phyloP scores from a whole-genome alignment of 1,140 invertebrate species.

The Drosophila tani region DNA sequence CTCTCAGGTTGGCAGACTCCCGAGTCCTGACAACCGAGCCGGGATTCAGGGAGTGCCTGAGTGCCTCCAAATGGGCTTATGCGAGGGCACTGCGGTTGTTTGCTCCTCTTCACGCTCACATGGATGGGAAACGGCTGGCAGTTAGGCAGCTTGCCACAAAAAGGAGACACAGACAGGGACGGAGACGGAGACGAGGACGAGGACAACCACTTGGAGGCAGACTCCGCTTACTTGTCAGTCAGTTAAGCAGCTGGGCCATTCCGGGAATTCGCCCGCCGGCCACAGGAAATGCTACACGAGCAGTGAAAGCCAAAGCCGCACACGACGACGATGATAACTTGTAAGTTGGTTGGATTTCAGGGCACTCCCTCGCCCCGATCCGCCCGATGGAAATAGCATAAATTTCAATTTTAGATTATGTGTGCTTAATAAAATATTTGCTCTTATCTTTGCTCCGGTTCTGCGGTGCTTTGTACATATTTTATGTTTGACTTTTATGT shows the following conservation, averaged over 20 bases:
- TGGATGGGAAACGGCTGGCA: conserved; percentile 49
- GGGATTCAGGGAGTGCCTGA: conserved; percentile 32
- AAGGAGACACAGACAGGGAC: not conserved
- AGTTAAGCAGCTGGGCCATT: conserved; percentile 68
- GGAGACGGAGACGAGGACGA: not conserved
- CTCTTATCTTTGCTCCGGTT: conserved; percentile 44
- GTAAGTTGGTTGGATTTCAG: conserved; percentile 59
- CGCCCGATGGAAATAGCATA: conserved; percentile 60
- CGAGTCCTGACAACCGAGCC: conserved; percentile 40
- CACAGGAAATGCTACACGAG: conserved; percentile 70
- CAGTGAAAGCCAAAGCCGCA: conserved; percentile 59
- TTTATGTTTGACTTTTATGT: conserved; percentile 53
- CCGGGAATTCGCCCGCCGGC: conserved; percentile 56
- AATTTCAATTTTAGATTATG: conserved; percentile 82
- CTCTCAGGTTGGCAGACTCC: conserved; percentile 37
- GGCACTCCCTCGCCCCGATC: conserved; percentile 1
- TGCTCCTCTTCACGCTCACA: conserved; percentile 39
- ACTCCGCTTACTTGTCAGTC: conserved; percentile 71
- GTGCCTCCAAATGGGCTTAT: conserved; percentile 45
- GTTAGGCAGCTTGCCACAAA: conserved; percentile 44
- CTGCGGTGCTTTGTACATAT: conserved; percentile 18
- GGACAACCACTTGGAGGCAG: conserved; percentile 32
- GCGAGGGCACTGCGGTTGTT: conserved; percentile 41
- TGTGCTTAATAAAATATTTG: conserved; percentile 78
- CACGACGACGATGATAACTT: conserved; percentile 61